These are phyloP conservation scores for Cotesia vestalis DNA, from an alignment of 1,140 invertebrate species.

Conservation along the genomic window DNA sequence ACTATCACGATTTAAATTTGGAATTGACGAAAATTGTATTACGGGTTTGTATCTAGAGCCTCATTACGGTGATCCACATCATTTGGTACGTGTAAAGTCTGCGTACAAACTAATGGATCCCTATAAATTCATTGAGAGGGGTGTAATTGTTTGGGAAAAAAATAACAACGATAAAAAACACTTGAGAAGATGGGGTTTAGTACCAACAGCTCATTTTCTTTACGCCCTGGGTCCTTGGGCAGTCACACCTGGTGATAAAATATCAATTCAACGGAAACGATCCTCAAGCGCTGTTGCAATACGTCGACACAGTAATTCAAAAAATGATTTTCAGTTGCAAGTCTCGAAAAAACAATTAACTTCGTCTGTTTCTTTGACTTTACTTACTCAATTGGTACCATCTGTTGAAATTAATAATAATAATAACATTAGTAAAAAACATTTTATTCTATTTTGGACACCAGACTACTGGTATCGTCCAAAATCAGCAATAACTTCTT, in stretches of 20 bases:
- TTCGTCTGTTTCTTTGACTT: slow-evolving; percentile 59
- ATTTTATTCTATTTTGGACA: slow-evolving; percentile 67
- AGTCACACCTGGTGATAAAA: slow-evolving; percentile 60
- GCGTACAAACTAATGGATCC: slow-evolving; percentile 33
- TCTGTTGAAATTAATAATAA: slow-evolving; percentile 36
- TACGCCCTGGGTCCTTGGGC: slow-evolving; percentile 65
- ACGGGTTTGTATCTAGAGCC: slow-evolving; percentile 57
- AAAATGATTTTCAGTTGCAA: slow-evolving; percentile 57
- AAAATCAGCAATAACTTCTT: slow-evolving; percentile 58
- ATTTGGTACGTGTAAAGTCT: slow-evolving; percentile 24
- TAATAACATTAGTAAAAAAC: slow-evolving; percentile 24
- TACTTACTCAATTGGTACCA: slow-evolving; percentile 44
- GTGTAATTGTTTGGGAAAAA: slow-evolving; percentile 56
- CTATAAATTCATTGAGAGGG: slow-evolving; percentile 51
- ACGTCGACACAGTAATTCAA: slow-evolving; percentile 46
- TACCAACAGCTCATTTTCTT: slow-evolving; percentile 61
- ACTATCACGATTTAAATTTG: slow-evolving; percentile 62
- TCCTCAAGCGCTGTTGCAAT: slow-evolving; percentile 59
- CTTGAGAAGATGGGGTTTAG: slow-evolving; percentile 60
- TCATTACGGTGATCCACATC: slow-evolving; percentile 43
- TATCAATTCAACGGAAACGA: slow-evolving; percentile 58
- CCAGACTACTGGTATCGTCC: slow-evolving; percentile 69
- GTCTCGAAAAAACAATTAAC: slow-evolving; percentile 61
- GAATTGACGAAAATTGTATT: slow-evolving; percentile 63
- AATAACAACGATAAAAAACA: slow-evolving; percentile 44